phyloP scores from a whole-genome alignment of 2,797 vertebrate species.

The Macrochelys suwanniensis region DNA sequence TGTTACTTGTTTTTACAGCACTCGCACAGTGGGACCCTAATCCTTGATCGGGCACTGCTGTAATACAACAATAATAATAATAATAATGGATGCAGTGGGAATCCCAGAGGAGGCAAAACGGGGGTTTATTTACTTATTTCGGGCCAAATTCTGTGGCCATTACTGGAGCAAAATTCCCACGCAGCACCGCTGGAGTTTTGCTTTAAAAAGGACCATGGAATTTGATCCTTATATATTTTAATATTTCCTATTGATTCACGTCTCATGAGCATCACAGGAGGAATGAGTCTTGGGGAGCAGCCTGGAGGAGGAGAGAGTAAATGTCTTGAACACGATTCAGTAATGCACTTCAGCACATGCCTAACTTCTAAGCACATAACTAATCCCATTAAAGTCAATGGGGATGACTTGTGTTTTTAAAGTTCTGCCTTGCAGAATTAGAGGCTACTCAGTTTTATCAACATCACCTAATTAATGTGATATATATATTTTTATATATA shows the following conservation, averaged over 20 bases:
- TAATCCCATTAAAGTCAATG: background rate
- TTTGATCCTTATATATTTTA: background rate
- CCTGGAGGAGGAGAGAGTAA: background rate
- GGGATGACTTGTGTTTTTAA: background rate
- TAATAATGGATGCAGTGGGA: background rate
- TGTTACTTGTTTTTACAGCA: background rate
- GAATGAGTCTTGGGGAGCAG: background rate
- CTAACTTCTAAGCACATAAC: background rate
- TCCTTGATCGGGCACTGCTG: background rate
- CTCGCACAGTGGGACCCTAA: background rate
- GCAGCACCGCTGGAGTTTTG: background rate
- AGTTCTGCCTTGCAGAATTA: background rate
- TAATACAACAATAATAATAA: background rate
- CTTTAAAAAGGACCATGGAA: background rate
- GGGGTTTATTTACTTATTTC: background rate
- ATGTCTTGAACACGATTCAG: background rate
- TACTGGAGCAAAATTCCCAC: background rate
- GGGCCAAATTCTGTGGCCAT: background rate
- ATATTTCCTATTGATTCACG: background rate
- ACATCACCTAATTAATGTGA: too few relatives aligned
- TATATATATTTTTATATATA: background rate
- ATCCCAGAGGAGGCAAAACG: fast-evolving
- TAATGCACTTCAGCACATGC: background rate
- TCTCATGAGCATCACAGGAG: background rate
- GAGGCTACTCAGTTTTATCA: background rate